phyloP scores from a whole-genome alignment of 2,888 invertebrate genomes.

The Fragum sueziense region DNA sequence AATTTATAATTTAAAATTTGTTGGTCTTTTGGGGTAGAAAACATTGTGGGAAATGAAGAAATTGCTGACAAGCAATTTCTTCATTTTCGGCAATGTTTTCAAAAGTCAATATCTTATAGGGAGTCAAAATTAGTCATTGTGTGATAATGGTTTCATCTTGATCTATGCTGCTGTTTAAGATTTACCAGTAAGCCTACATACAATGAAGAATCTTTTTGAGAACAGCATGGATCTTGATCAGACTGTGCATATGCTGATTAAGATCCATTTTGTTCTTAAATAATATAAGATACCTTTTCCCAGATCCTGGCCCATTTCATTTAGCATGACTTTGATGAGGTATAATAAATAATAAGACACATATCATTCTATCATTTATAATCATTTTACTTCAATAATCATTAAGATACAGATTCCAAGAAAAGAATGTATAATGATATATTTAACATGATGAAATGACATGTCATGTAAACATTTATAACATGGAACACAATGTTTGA shows the following conservation, averaged over 20 bases:
- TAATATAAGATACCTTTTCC: too few species aligned
- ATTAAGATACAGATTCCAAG: conserved; percentile 6
- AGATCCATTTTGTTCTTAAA: too few species aligned
- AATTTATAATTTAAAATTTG: background rate
- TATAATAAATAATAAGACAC: background rate
- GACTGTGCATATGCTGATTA: too few species aligned
- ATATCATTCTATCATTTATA: background rate
- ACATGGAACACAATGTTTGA: background rate
- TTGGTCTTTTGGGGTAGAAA: background rate
- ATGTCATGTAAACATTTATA: background rate
- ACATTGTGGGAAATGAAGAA: conserved; percentile 6
- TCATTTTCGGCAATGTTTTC: background rate
- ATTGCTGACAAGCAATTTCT: background rate
- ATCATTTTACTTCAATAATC: conserved; percentile 3
- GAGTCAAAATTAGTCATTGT: too few species aligned
- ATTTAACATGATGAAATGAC: conserved; percentile 3
- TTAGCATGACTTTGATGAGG: too few species aligned
- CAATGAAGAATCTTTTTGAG: too few species aligned
- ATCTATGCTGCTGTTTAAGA: too few species aligned
- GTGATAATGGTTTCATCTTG: conserved; percentile 15
- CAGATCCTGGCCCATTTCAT: too few species aligned
- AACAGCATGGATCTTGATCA: too few species aligned
- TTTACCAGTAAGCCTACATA: too few species aligned
- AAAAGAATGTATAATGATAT: conserved; percentile 6
- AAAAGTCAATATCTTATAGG: too few species aligned